Evolutionary conservation across 2,888 invertebrate species (phyloP).

Genomic region (Doris montereyensis): DNA sequence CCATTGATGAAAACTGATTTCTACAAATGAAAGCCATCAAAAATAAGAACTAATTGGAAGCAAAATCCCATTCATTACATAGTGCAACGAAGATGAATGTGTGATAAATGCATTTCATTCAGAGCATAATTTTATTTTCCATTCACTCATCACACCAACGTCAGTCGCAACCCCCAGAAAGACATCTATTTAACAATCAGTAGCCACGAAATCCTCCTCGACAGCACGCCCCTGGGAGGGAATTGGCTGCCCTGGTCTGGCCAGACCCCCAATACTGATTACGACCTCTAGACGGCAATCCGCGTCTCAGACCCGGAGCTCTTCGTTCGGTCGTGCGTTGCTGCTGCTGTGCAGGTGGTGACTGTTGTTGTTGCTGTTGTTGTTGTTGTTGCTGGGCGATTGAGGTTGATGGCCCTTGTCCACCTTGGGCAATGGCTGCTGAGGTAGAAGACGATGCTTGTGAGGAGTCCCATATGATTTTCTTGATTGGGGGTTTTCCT

Average conservation of each 20-base stretch:
- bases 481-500: conserved; percentile 52
- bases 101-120: too few relatives aligned
- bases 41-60: too few relatives aligned
- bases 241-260: conserved; percentile 34
- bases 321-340: conserved; percentile 35
- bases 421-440: not conserved
- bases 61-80: too few relatives aligned
- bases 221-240: too few relatives aligned
- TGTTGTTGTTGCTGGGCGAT: conserved; percentile 24
- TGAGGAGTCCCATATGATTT: conserved; percentile 35
- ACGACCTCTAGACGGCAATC: conserved; percentile 42
- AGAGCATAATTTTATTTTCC: too few relatives aligned
- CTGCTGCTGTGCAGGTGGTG: conserved; percentile 4
- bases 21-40: too few relatives aligned
- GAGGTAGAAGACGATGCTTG: conserved; percentile 17
- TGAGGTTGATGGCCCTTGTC: conserved; percentile 29
- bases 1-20: too few relatives aligned
- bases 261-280: conserved; percentile 41
- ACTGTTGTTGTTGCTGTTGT: conserved; percentile 20
- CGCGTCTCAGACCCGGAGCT: conserved; percentile 48
- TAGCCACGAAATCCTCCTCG: conserved; percentile 24
- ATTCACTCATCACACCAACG: too few relatives aligned
- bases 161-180: too few relatives aligned
- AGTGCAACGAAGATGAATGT: too few relatives aligned
- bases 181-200: too few relatives aligned